phyloP scores from a whole-genome alignment of 2,888 invertebrate species.

The Tryphoninae sp. region DNA sequence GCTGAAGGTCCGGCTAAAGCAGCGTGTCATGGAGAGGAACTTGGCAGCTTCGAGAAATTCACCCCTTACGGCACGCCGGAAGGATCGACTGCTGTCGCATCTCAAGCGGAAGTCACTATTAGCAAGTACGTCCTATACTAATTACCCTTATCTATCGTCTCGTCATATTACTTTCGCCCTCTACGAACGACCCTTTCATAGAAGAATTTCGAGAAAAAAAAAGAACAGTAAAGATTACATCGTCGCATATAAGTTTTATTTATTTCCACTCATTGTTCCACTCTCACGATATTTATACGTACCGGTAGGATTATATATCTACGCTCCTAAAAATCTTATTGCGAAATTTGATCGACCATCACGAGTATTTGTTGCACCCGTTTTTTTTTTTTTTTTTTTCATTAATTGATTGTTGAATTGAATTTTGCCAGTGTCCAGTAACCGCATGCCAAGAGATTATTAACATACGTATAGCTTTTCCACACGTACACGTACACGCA shows the following conservation, averaged over 20 bases:
- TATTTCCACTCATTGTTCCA: slow-evolving; percentile 7
- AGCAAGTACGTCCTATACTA: slow-evolving; percentile 82
- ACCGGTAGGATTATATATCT: slow-evolving; percentile 13
- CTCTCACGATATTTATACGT: slow-evolving; percentile 4
- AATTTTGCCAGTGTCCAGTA: slow-evolving; percentile 78
- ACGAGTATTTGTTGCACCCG: slow-evolving; percentile 73
- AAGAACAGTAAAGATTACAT: slow-evolving; percentile 5
- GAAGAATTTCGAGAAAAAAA: not conserved
- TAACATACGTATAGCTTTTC: slow-evolving; percentile 56
- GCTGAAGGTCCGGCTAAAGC: slow-evolving; percentile 95
- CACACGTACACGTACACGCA: slow-evolving; percentile 6
- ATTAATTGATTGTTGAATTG: slow-evolving; percentile 78
- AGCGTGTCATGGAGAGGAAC: slow-evolving; percentile 95
- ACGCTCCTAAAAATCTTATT: slow-evolving; percentile 6
- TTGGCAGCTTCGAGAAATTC: slow-evolving; percentile 87
- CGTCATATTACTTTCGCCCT: not conserved
- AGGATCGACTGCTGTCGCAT: slow-evolving; percentile 88
- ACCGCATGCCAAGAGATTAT: slow-evolving; percentile 75
- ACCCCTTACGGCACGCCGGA: slow-evolving; percentile 92
- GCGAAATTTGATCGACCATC: slow-evolving; percentile 21
- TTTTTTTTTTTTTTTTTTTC: slow-evolving; percentile 51
- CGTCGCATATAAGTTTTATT: not conserved
- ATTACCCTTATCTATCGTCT: slow-evolving; percentile 62
- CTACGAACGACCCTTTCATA: not conserved
- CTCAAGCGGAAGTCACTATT: slow-evolving; percentile 88